Percentiles rank a stretch among this genome's conserved stretches.
Conservation (phyloP, 2,888 invertebrate species). For the Agrilus mali region DNA sequence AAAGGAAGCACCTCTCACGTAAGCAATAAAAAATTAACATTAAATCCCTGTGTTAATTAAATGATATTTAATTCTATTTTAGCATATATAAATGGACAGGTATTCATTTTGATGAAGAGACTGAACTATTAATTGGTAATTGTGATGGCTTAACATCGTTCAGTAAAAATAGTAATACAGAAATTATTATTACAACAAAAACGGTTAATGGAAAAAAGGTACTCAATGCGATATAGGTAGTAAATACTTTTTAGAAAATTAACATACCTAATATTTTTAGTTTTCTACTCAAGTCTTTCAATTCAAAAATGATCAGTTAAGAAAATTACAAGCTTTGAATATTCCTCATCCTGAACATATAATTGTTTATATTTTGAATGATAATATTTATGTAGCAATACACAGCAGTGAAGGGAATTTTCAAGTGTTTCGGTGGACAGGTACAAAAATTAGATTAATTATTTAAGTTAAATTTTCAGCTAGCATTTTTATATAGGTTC, state of each 20-base stretch:
- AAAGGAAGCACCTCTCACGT: slow-evolving; percentile 16
- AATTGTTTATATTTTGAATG: slow-evolving; percentile 12
- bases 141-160: slow-evolving; percentile 17
- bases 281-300: slow-evolving; percentile 17
- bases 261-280: slow-evolving; percentile 12
- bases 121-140: slow-evolving; percentile 13
- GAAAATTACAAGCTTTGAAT: slow-evolving; percentile 18
- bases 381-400: slow-evolving; percentile 16
- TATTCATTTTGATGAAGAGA: slow-evolving; percentile 24
- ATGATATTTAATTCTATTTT: slow-evolving; percentile 12
- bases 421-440: slow-evolving; percentile 19
- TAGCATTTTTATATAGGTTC: slow-evolving; percentile 12
- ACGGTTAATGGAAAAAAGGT: slow-evolving; percentile 7
- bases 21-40: too few relatives aligned
- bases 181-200: slow-evolving; percentile 21
- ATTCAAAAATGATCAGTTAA: slow-evolving; percentile 17
- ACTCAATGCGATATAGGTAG: slow-evolving; percentile 2
- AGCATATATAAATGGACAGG: slow-evolving; percentile 25
- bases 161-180: slow-evolving; percentile 11
- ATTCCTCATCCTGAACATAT: slow-evolving; percentile 11
- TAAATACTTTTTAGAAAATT: background rate
- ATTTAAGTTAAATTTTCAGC: slow-evolving; percentile 1
- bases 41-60: too few relatives aligned
- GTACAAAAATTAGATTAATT: slow-evolving; percentile 12
- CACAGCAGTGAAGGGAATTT: slow-evolving; percentile 13